Percentiles rank a stretch among this genome's conserved stretches.
Conservation (phyloP, 2,113 vertebrate genomes). For the Pogonocichla stellata region DNA sequence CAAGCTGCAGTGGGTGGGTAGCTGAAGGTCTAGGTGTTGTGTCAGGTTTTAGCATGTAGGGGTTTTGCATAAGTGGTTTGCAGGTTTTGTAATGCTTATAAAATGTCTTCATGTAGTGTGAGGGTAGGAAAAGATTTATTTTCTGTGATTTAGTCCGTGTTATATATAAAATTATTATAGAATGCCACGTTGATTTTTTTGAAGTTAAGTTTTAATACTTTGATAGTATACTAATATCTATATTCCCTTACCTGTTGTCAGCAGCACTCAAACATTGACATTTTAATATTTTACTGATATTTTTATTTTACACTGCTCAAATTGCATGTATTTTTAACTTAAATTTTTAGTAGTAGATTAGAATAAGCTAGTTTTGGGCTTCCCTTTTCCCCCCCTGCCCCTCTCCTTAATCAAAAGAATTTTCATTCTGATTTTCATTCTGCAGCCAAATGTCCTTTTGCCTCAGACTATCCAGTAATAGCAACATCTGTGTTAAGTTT, state of each 20-base stretch:
- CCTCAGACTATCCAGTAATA: background rate
- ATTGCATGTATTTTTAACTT: background rate
- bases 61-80: background rate
- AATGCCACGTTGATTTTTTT: background rate
- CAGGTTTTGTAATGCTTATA: background rate
- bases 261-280: background rate
- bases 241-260: background rate
- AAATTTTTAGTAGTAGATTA: background rate
- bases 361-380: background rate
- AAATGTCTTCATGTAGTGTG: background rate
- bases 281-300: background rate
- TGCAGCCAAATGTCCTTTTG: background rate
- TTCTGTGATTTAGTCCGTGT: background rate
- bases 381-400: rapidly evolving
- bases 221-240: background rate
- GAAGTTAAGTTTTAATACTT: background rate
- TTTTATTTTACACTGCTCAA: background rate
- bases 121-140: background rate
- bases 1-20: background rate
- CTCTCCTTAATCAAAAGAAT: background rate
- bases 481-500: constrained; percentile 16
- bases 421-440: background rate
- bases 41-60: background rate
- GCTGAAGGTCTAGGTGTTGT: background rate
- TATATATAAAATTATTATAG: background rate